These are phyloP conservation scores for Mohoua ochrocephala DNA, from an alignment of 2,113 vertebrate genomes.

Conservation along the genomic window DNA sequence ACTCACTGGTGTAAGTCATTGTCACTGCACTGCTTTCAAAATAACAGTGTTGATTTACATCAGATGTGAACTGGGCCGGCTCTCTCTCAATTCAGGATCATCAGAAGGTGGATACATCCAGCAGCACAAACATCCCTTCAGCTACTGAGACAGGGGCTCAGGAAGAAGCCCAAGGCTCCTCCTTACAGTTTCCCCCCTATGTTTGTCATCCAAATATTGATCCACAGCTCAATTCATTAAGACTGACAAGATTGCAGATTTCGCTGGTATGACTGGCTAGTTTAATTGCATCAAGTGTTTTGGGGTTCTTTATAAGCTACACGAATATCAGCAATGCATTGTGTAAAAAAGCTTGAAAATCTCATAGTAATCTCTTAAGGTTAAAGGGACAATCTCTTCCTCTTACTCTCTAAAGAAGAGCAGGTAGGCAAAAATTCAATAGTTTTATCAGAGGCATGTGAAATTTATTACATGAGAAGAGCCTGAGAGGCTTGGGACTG, in stretches of 20 bases:
- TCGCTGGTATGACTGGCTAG: background rate
- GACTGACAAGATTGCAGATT: background rate
- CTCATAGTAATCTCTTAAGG: background rate
- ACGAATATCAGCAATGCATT: background rate
- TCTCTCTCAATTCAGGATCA: background rate
- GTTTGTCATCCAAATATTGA: background rate
- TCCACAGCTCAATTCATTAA: background rate
- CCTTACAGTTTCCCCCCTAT: background rate
- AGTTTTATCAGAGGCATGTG: background rate
- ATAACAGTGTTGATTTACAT: background rate
- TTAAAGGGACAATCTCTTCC: background rate
- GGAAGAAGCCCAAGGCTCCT: background rate
- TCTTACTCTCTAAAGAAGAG: background rate
- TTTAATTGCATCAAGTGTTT: background rate
- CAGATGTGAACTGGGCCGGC: rapidly evolving
- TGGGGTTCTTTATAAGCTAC: background rate
- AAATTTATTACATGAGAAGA: slow-evolving; percentile 40
- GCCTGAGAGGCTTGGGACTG: background rate
- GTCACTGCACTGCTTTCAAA: background rate
- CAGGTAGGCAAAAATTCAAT: background rate
- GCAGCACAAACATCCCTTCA: background rate
- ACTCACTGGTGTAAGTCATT: background rate
- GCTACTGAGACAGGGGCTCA: background rate
- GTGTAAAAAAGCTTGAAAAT: background rate
- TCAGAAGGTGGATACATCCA: background rate